phyloP scores from a whole-genome alignment of 2,113 vertebrate species.

The Poeciliopsis prolifica region DNA sequence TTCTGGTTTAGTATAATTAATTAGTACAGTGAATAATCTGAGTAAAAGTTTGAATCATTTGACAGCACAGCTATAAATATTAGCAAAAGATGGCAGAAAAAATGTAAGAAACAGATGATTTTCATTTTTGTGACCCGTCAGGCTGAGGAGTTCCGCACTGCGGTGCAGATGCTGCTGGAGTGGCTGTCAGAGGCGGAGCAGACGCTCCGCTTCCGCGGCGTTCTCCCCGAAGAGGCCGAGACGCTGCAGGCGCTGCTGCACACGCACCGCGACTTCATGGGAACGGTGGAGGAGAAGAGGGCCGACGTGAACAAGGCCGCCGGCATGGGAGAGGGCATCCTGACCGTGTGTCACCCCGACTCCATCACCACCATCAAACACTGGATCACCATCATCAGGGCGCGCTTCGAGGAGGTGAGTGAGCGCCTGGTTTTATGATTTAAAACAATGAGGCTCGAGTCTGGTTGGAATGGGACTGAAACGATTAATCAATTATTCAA shows the following conservation, averaged over 20 bases:
- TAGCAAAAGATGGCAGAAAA: too few species aligned
- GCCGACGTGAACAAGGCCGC: conserved; percentile 89
- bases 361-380: conserved; percentile 98
- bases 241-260: conserved; percentile 90
- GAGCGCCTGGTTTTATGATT: background rate
- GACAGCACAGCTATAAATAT: too few species aligned
- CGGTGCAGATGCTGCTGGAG: conserved; percentile 92
- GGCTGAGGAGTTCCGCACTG: conserved; percentile 94
- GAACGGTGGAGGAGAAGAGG: conserved; percentile 95
- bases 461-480: background rate
- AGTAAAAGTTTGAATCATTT: too few species aligned
- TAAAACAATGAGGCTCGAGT: background rate
- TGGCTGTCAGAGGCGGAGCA: conserved; percentile 98
- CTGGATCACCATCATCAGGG: conserved; percentile 99
- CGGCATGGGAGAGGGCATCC: conserved; percentile 92
- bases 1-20: too few species aligned
- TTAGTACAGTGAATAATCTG: too few species aligned
- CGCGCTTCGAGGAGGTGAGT: conserved; percentile 94
- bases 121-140: conserved; percentile 43
- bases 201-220: conserved; percentile 93
- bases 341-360: conserved; percentile 91
- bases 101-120: too few species aligned
- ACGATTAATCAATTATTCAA: too few species aligned
- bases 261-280: conserved; percentile 94
- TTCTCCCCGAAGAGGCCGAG: conserved; percentile 93